Base-by-base conservation (phyloP, 2,797 vertebrate genomes). In the Galagoides demidoff region DNA sequence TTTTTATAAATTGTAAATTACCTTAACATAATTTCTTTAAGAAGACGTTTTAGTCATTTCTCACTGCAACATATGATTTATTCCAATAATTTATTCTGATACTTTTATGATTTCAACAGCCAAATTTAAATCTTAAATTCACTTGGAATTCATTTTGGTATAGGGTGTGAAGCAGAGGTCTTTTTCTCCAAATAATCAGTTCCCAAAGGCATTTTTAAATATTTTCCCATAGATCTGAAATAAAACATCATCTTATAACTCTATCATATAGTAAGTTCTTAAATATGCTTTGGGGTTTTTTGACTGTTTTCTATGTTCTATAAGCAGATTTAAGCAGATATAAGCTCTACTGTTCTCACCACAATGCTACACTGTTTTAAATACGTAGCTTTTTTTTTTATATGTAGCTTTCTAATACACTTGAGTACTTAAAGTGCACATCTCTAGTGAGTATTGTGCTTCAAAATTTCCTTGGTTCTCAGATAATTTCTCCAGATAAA, bases 61-160 rank as follows among this genome's bases (percentile, higher is more conserved):
- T 43, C 63, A 89, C 12, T 83, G 11, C 1, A 79, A 83, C 16
- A 95, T 52, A 90, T 0, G 85, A 55, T 90, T 49, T 88, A 55
- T 90, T 49, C 22, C 77, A 81, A 31, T 85, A 78, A 90, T 79
- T 92, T 70, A 93, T 89, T 96, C 59, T 90, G 64, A 52, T 39
- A 49, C 3, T 82, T 95, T 81, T 23, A 95, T 59, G 27, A 78
- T 81, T 82, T 92, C 23, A 92, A 68, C 45, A 92, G 55, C 25
- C 76, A 81, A 49, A 91, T 49, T 95, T 96, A 96, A 94, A 87
- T 88, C 25, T 96, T 92, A 79, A 96, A 95, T 17, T 68, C 64
- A 86, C 52, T 16, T 25, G 68, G 10, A 81, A 83, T 89, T 95
- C 71, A 92, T 78, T 94, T 89, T 84, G 45, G n/a, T 27, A 85